These are phyloP conservation scores for Montipora foliosa DNA, from an alignment of 64 coral and sea anemone species.

Conservation along the genomic window DNA sequence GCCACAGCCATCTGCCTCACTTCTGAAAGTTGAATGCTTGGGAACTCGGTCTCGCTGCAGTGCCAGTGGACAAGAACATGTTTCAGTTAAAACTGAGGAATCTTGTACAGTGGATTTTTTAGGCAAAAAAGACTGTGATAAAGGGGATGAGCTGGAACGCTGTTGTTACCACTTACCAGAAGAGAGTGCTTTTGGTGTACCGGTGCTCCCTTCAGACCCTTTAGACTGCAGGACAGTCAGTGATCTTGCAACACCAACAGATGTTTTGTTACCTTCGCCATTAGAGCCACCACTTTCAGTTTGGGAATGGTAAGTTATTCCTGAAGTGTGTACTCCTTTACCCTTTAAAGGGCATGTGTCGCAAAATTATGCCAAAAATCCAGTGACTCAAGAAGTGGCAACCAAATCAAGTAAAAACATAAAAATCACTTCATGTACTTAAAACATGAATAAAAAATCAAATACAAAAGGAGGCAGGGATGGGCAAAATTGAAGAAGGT, in stretches of 20 bases:
- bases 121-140: background rate
- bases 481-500: too few relatives aligned
- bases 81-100: constrained; percentile 35
- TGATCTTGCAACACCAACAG: background rate
- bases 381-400: too few relatives aligned
- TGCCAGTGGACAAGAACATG: background rate
- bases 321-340: too few relatives aligned
- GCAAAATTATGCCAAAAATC: too few relatives aligned
- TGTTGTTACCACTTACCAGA: constrained; percentile 63
- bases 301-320: constrained; percentile 75
- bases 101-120: background rate
- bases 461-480: too few relatives aligned
- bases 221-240: constrained; percentile 70
- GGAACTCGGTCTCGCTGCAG: background rate
- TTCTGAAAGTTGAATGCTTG: constrained; percentile 6
- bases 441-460: too few relatives aligned
- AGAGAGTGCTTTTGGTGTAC: constrained; percentile 52
- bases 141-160: background rate
- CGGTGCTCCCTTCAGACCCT: constrained; percentile 66
- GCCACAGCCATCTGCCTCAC: background rate
- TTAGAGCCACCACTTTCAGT: constrained; percentile 27
- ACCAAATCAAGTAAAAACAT: too few relatives aligned
- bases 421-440: too few relatives aligned
- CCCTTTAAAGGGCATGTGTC: too few relatives aligned
- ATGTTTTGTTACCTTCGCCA: constrained; percentile 7